These are phyloP conservation scores for Microctenopoma steveboyesi DNA, from an alignment of 2,797 vertebrate species.

Conservation along the genomic window DNA sequence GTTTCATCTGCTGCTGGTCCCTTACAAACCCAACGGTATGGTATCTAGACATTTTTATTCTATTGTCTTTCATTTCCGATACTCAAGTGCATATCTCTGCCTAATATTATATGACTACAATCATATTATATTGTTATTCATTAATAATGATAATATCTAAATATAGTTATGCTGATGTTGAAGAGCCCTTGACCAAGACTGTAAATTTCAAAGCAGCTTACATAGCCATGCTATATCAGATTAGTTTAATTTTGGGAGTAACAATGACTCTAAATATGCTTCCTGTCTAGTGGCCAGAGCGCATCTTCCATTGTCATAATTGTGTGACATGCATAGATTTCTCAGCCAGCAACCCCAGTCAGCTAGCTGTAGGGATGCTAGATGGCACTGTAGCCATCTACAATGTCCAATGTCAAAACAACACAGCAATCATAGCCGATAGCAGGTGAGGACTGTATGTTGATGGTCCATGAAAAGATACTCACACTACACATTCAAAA, in stretches of 20 bases:
- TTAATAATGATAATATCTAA: too few relatives aligned
- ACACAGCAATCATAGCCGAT: constrained; percentile 67
- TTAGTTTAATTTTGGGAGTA: neutral
- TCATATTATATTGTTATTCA: too few relatives aligned
- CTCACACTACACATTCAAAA: neutral
- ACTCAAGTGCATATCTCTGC: neutral
- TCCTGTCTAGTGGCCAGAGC: constrained; percentile 89
- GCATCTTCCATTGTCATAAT: constrained; percentile 79
- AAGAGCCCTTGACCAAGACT: too few relatives aligned
- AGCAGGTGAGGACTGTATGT: constrained; percentile 75
- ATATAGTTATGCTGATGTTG: neutral
- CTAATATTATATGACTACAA: too few relatives aligned
- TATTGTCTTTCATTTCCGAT: neutral
- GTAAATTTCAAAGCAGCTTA: neutral
- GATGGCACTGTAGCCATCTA: constrained; percentile 85
- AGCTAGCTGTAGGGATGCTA: constrained; percentile 87
- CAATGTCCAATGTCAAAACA: constrained; percentile 66
- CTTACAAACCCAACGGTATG: constrained; percentile 89
- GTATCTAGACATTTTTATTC: neutral
- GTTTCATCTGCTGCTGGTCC: constrained; percentile 93
- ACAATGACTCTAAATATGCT: neutral
- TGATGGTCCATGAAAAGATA: neutral
- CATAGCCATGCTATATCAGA: too few relatives aligned
- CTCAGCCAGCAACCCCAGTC: constrained; percentile 76
- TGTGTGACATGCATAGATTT: constrained; percentile 90